These are phyloP conservation scores for Enteromius anoplus DNA, from an alignment of 2,797 vertebrate genomes.

Conservation along the genomic window DNA sequence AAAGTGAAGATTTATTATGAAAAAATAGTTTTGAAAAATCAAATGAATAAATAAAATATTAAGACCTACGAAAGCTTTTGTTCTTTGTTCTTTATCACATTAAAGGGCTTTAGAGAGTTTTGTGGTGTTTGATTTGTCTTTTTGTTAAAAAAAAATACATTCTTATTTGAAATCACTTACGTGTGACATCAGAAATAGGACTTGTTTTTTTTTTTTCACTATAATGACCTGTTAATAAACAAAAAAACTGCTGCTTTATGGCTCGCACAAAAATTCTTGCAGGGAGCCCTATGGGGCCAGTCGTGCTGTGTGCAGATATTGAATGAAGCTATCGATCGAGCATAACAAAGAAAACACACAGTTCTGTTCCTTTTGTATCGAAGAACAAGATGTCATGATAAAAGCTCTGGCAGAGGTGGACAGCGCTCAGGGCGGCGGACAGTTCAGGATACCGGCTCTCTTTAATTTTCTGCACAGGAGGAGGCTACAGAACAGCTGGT, in stretches of 20 bases:
- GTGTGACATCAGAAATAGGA: not conserved
- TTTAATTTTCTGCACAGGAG: conserved; percentile 60
- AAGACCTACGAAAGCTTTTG: conserved; percentile 70
- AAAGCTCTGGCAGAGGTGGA: conserved; percentile 37
- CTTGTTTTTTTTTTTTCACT: not conserved
- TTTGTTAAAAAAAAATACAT: not conserved
- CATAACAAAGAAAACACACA: conserved; percentile 50
- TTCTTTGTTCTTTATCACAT: conserved; percentile 40
- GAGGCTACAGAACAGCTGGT: conserved; percentile 53
- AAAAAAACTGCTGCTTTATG: not conserved
- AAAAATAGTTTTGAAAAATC: conserved; percentile 87
- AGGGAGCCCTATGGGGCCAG: conserved; percentile 4
- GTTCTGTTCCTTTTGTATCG: conserved; percentile 28
- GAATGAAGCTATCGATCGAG: conserved; percentile 50
- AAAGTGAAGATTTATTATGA: conserved; percentile 87
- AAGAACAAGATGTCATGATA: conserved; percentile 47
- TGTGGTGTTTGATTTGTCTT: not conserved
- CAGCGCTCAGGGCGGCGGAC: conserved; percentile 12
- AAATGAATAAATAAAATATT: conserved; percentile 88
- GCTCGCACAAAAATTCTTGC: conserved; percentile 3
- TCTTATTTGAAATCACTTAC: not conserved
- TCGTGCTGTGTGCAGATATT: conserved; percentile 40
- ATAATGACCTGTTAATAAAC: conserved; percentile 8
- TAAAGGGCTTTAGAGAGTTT: not conserved
- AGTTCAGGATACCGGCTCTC: conserved; percentile 38